phyloP scores from a whole-genome alignment of 2,113 vertebrate species.

The Gasterosteus aculeatus region DNA sequence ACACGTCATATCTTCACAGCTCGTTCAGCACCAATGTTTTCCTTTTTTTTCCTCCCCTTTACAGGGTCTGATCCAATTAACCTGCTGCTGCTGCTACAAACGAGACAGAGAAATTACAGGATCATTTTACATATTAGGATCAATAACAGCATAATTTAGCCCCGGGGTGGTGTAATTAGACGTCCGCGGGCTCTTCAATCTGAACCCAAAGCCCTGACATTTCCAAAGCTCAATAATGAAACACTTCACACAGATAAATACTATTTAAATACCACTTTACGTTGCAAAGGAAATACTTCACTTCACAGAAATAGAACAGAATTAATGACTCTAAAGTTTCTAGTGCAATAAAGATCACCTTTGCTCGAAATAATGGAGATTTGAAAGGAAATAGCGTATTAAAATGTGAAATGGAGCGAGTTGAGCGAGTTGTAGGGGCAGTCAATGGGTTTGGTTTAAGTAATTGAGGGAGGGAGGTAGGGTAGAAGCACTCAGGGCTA shows the following conservation, averaged over 20 bases:
- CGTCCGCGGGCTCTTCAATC: constrained; percentile 63
- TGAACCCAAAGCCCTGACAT: constrained; percentile 68
- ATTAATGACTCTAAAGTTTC: neutral
- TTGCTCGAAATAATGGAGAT: constrained; percentile 27
- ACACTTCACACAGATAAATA: constrained; percentile 50
- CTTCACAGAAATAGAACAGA: neutral
- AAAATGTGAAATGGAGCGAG: constrained; percentile 24
- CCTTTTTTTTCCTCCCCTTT: neutral
- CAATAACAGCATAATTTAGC: constrained; percentile 73
- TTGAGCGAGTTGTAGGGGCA: constrained; percentile 20
- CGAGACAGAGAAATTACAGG: constrained; percentile 55
- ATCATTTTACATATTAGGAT: constrained; percentile 66
- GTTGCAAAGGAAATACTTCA: constrained; percentile 27
- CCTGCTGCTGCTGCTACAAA: constrained; percentile 40
- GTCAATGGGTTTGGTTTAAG: constrained; percentile 57
- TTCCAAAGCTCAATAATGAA: constrained; percentile 68
- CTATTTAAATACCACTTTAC: constrained; percentile 35
- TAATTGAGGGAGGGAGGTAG: constrained; percentile 36
- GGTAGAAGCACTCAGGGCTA: constrained; percentile 29
- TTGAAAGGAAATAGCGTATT: constrained; percentile 28
- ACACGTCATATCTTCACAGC: constrained; percentile 41
- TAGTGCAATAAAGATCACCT: neutral
- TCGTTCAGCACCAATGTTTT: constrained; percentile 38
- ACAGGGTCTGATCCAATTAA: constrained; percentile 64
- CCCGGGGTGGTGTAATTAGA: constrained; percentile 68